Evolutionary conservation across 2,888 invertebrate species (phyloP), one percentile per base, ranked within the genome.

Genomic region (Watsonalla cultraria): DNA sequence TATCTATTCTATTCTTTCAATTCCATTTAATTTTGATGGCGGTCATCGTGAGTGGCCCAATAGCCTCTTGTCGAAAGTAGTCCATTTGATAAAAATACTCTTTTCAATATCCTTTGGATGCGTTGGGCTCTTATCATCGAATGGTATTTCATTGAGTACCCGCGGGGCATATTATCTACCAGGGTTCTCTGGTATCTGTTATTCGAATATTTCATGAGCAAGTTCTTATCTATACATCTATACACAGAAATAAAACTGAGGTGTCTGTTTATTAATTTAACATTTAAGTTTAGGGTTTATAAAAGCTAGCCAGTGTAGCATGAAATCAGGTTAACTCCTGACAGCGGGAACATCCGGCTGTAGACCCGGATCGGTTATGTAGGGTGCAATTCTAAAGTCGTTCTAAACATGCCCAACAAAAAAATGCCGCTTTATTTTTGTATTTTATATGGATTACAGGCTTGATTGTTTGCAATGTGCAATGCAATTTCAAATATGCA

Each of bases 291-390:
- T 24, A 24, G 24, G 4, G 4, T 24, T 24, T 24, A 24, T 24
- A 24, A 24, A 24, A 24, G 59, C 54, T 60, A 53, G 61, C 62
- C 68, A 67, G 64, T 59, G 61, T 68, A 64, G 66, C 66, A 67
- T 56, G 55, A 74, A 75, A 76, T 72, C 63, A 63, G 67, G 70
- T 73, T 75, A 72, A 72, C 69, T 68, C 69, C 56, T 54, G 57
- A 57, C 24, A 24, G 24, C 59, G 65, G 59, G 69, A 71, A 62
- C 59, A 54, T 65, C 24, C 24, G 24, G 24, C 1, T 24, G 24
- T 24, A 24, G 24, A 24, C 24, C 61, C 61, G 59, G 63, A 62
- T 61, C 54, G 57, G 57, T 54, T 57, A 60, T 55, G 51, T 45
- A 57, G 52, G 54, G 46, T 51, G 60, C 54, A 61, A 74, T 69